Evolutionary conservation across 2,797 vertebrate species (phyloP).

Genomic region (Eospalax fontanierii): DNA sequence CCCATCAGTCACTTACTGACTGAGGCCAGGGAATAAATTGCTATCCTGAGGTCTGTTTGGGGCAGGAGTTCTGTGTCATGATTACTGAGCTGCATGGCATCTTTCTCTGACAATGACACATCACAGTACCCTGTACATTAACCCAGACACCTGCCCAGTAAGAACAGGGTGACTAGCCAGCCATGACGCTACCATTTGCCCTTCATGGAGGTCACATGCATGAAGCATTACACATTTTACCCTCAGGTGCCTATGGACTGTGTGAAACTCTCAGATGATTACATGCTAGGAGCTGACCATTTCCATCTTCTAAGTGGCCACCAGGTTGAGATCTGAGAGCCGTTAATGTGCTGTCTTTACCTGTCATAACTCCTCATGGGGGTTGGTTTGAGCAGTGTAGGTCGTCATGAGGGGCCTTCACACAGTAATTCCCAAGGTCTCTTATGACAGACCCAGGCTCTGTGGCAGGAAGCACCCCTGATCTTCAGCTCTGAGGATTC

Average conservation of each 20-base stretch:
- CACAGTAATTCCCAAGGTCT: neutral
- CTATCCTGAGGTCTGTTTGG: neutral
- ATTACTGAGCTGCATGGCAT: neutral
- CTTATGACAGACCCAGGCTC: neutral
- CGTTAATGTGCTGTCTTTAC: neutral
- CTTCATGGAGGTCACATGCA: neutral
- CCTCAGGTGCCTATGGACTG: neutral
- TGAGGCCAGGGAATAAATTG: neutral
- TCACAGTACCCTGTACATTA: neutral
- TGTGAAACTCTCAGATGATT: neutral
- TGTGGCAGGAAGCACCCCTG: neutral
- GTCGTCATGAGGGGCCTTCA: neutral
- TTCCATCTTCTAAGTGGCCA: neutral
- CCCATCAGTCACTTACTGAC: slow-evolving; percentile 10
- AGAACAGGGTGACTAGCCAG: neutral
- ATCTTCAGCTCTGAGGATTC: neutral
- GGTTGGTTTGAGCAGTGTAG: neutral
- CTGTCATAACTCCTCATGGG: neutral
- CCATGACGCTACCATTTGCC: neutral
- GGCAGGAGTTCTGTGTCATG: neutral
- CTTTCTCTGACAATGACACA: neutral
- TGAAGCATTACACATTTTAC: neutral
- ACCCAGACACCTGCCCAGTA: neutral
- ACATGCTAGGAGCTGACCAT: neutral
- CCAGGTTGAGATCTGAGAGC: neutral